Conservation (phyloP, 2,888 invertebrate species). For the Itoplectis maculator region DNA sequence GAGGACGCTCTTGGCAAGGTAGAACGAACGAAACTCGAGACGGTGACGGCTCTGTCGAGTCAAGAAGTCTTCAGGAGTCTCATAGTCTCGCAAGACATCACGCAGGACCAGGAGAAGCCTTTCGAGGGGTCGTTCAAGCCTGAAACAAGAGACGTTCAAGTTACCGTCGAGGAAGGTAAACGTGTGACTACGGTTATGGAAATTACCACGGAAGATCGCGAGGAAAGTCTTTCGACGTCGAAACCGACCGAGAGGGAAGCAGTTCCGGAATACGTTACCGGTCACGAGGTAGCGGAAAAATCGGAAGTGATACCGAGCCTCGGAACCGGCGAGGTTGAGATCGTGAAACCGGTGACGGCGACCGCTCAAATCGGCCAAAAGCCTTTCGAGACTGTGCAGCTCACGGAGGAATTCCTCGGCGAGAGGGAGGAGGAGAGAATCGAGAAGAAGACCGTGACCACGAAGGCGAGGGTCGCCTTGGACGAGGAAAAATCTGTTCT, state of each 20-base stretch:
- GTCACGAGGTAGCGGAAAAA: constrained; percentile 85
- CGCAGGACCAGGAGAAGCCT: constrained; percentile 79
- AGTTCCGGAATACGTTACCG: constrained; percentile 72
- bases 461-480: constrained; percentile 82
- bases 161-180: constrained; percentile 83
- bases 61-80: constrained; percentile 78
- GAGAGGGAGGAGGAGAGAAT: constrained; percentile 84
- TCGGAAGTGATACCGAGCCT: constrained; percentile 84
- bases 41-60: constrained; percentile 69
- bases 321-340: constrained; percentile 81
- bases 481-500: constrained; percentile 81
- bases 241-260: constrained; percentile 74
- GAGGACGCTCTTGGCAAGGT: constrained; percentile 77
- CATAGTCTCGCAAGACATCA: constrained; percentile 78
- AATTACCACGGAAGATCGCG: constrained; percentile 85
- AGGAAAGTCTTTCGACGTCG: constrained; percentile 81
- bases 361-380: constrained; percentile 83
- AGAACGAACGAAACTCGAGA: constrained; percentile 69
- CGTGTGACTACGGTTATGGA: constrained; percentile 85
- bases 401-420: constrained; percentile 83
- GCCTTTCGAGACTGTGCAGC: constrained; percentile 83
- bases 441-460: constrained; percentile 76
- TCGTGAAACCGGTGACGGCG: constrained; percentile 77
- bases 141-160: constrained; percentile 83
- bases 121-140: constrained; percentile 83